Evolutionary conservation across 2,797 vertebrate genomes (phyloP).

Genomic region (Pelochelys cantorii): DNA sequence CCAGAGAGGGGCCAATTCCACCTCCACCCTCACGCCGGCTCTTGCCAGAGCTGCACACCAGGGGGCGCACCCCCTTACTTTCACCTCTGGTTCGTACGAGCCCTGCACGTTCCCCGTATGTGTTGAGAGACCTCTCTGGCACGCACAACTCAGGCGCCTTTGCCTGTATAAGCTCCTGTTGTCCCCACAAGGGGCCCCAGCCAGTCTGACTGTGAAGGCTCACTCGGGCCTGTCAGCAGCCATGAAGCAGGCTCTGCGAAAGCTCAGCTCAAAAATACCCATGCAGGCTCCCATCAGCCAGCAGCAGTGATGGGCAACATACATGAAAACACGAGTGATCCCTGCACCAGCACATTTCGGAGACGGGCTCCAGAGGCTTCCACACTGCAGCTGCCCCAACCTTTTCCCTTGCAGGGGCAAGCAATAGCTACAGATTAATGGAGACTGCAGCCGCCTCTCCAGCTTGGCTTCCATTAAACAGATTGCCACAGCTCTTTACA

Average conservation of each 20-base stretch:
- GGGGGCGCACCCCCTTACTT: too few relatives aligned
- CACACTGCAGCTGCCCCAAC: not conserved
- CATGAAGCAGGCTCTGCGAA: not conserved
- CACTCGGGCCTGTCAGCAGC: too few relatives aligned
- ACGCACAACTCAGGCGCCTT: not conserved
- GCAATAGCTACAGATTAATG: not conserved
- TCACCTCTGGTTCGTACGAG: not conserved
- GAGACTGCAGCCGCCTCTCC: not conserved
- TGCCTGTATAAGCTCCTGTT: not conserved
- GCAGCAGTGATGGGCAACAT: not conserved
- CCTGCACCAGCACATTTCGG: accelerated
- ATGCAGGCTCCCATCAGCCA: not conserved
- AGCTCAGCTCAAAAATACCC: too few relatives aligned
- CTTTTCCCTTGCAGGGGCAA: not conserved
- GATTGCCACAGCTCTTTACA: not conserved
- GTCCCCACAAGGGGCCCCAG: accelerated
- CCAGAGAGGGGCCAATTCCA: too few relatives aligned
- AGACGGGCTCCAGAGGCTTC: accelerated
- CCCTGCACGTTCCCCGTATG: not conserved
- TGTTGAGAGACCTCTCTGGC: not conserved
- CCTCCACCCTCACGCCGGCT: too few relatives aligned
- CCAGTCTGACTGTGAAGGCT: not conserved
- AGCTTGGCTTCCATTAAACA: not conserved
- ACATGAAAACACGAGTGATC: not conserved
- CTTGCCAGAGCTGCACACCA: too few relatives aligned